Evolutionary conservation across 1,140 invertebrate species (phyloP).

Genomic region (Helicoverpa armigera): DNA sequence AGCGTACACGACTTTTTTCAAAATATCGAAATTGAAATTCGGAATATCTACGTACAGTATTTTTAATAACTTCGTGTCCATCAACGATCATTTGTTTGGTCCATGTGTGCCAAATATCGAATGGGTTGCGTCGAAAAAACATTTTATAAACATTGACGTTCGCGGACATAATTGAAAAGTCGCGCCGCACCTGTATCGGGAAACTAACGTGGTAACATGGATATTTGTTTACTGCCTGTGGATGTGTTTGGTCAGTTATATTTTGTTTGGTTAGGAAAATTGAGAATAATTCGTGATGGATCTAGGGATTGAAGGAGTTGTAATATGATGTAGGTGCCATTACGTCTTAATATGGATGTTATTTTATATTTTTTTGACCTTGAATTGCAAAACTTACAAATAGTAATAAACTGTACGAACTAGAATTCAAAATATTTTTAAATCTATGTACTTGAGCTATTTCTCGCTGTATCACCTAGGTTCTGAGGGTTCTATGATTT

Average conservation of each 20-base stretch:
- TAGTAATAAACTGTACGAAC: too few relatives aligned
- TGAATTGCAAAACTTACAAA: too few relatives aligned
- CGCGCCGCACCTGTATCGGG: conserved; percentile 34
- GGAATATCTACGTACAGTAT: neutral
- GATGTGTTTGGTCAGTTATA: neutral
- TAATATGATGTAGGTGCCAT: too few relatives aligned
- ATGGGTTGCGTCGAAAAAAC: conserved; percentile 38
- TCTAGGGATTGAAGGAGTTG: too few relatives aligned
- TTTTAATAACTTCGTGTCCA: conserved; percentile 46
- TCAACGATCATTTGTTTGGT: conserved; percentile 42
- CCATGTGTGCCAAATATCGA: conserved; percentile 42
- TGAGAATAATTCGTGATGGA: neutral
- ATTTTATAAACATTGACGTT: conserved; percentile 49
- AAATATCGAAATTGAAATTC: conserved; percentile 28
- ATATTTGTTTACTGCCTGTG: neutral
- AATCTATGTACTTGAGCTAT: too few relatives aligned
- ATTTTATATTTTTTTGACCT: too few relatives aligned
- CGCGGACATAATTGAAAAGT: conserved; percentile 62
- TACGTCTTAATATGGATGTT: too few relatives aligned
- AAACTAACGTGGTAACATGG: conserved; percentile 31
- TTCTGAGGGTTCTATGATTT: too few relatives aligned
- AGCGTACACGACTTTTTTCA: neutral
- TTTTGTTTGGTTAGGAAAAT: too few relatives aligned
- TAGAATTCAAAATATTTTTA: too few relatives aligned
- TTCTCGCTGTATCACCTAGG: too few relatives aligned